Evolutionary conservation across 1,140 invertebrate genomes (phyloP), one percentile per base, ranked within the genome.

Genomic region (Spodoptera litura): DNA sequence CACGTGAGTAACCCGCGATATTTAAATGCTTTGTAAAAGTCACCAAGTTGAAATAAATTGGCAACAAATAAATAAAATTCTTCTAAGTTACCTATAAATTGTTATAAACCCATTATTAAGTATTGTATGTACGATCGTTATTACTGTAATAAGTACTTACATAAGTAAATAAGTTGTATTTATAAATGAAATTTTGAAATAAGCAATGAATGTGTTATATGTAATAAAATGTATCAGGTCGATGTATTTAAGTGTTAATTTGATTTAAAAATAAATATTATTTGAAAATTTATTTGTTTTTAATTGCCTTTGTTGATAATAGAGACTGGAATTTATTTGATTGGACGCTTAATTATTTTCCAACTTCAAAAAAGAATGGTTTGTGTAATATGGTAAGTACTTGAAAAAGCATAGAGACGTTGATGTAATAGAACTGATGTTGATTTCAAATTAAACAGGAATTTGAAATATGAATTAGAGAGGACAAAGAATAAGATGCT

Each of bases 211-310:
- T 83, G 83, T 85, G 81, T 85, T 83, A 78, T 79, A 82, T 71
- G 66, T 79, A 72, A 77, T 85, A 77, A 80, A 80, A 70, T 78
- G 78, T 83, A 59, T 83, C 81, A 80, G 79, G 75, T 85, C 76
- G 72, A 76, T 85, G 84, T 85, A 81, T 78, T 75, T 64, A 83
- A 83, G 77, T 83, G 81, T 83, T 85, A 85, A 70, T 81, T 83
- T 85, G 71, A 76, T 85, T 85, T 81, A 76, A 85, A 20, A 85
- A 83, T 83, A 83, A 83, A 85, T 83, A 85, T 81, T 81, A 85
- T 79, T 81, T 81, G 78, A 81, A 83, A 64, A 78, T 78, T 55
- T 62, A 70, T 38, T 9, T 56, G 8, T 55, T 55, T 72, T 73
- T 66, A 53, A 31, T 61, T 35, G 31, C 35, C n/a, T 12, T 5